phyloP scores from a whole-genome alignment of 1,140 invertebrate genomes.

The Ylistrum balloti region DNA sequence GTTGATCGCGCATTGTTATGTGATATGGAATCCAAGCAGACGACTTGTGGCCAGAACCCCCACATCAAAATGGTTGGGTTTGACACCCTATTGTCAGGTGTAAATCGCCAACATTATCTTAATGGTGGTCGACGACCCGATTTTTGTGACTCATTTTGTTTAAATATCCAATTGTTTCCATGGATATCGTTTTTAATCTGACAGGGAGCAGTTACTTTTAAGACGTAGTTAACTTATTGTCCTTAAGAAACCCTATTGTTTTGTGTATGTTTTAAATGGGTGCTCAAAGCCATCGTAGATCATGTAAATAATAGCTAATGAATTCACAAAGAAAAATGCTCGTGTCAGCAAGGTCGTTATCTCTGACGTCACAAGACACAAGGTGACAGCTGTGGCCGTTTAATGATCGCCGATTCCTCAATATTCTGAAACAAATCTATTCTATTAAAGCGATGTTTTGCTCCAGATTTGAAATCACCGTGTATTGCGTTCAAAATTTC shows the following conservation, averaged over 20 bases:
- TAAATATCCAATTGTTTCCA: neutral
- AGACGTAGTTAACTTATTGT: neutral
- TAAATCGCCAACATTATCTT: neutral
- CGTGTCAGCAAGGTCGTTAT: conserved; percentile 17
- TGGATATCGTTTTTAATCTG: neutral
- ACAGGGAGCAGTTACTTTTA: neutral
- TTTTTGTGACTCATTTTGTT: neutral
- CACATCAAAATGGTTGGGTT: too few species aligned
- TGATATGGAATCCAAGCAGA: neutral
- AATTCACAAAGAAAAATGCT: conserved; percentile 4
- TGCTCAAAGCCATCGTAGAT: conserved; percentile 14
- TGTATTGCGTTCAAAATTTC: too few species aligned
- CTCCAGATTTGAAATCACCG: too few species aligned
- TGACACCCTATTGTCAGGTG: neutral
- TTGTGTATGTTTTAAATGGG: conserved; percentile 3
- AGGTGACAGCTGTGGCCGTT: neutral
- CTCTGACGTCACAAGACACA: neutral
- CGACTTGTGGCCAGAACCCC: neutral
- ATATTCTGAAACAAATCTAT: neutral
- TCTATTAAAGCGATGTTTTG: too few species aligned
- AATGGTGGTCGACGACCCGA: neutral
- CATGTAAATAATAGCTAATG: conserved; percentile 11
- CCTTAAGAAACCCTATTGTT: neutral
- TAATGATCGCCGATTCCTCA: neutral
- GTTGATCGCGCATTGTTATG: neutral